Conservation (phyloP, 2,113 vertebrate genomes). For the Gymnorhina tibicen region DNA sequence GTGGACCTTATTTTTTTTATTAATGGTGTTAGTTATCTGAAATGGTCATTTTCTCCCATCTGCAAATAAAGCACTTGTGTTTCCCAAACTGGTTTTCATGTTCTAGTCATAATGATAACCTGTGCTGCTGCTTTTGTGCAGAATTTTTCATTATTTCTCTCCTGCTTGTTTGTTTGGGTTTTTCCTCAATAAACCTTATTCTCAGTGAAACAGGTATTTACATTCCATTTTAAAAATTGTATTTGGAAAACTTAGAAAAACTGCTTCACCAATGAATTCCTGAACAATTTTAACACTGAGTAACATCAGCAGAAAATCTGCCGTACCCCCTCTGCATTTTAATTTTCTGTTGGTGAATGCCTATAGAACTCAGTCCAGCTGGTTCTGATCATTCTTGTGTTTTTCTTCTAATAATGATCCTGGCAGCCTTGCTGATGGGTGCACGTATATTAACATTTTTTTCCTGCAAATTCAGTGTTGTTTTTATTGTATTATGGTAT, state of each 20-base stretch:
- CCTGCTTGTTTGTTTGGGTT: background rate
- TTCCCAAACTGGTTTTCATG: background rate
- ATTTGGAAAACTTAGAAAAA: background rate
- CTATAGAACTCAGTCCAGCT: background rate
- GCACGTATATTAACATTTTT: background rate
- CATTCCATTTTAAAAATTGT: background rate
- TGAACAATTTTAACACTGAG: background rate
- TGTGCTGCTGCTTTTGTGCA: background rate
- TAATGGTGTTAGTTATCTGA: background rate
- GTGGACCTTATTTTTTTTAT: rapidly evolving
- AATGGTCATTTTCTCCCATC: background rate
- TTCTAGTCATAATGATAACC: background rate
- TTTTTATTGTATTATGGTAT: background rate
- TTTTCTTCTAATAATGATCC: background rate
- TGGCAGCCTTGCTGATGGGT: background rate
- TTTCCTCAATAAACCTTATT: background rate
- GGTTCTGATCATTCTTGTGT: background rate
- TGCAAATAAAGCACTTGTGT: background rate
- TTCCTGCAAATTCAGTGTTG: background rate
- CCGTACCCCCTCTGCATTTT: background rate
- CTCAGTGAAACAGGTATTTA: background rate
- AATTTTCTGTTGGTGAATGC: background rate
- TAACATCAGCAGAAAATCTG: background rate
- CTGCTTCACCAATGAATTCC: background rate
- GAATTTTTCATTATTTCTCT: background rate